Percentiles rank a stretch among this genome's conserved stretches.
Conservation (phyloP, 2,797 vertebrate species). For the Harpagifer antarcticus region DNA sequence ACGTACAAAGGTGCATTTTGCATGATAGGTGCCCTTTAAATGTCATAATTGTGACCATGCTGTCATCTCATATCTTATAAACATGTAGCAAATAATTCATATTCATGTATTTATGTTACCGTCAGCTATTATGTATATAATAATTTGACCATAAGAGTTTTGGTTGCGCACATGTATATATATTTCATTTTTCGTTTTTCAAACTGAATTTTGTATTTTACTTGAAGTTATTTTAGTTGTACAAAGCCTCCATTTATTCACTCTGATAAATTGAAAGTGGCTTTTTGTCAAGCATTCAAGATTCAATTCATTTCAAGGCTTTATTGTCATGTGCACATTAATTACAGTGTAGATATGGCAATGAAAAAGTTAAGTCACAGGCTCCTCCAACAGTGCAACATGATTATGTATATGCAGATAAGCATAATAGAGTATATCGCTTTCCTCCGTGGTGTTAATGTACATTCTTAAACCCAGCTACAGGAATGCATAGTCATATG, state of each 20-base stretch:
- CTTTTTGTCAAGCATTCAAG: background rate
- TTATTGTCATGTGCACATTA: no score
- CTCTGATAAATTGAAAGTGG: background rate
- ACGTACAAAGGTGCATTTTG: no score
- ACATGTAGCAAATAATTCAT: background rate
- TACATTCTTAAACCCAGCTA: slow-evolving; percentile 2
- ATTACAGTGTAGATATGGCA: no score
- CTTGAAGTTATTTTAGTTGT: slow-evolving; percentile 9
- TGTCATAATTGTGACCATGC: background rate
- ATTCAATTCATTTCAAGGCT: no score
- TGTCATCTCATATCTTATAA: background rate
- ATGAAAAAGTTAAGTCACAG: no score
- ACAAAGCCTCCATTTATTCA: slow-evolving; percentile 2
- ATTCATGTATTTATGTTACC: background rate
- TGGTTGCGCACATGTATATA: background rate
- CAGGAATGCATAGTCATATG: slow-evolving; percentile 9
- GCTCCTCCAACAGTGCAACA: no score
- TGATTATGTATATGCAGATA: no score
- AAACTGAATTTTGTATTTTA: no score
- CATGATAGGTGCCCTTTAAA: no score
- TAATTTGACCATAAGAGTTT: background rate
- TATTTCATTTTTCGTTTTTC: background rate
- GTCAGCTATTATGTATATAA: background rate
- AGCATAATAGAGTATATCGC: background rate
- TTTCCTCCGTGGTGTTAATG: background rate